Percentiles rank a stretch among this genome's conserved stretches.
phyloP scores from a whole-genome alignment of 2,797 vertebrate species.

The Periophthalmus magnuspinnatus region DNA sequence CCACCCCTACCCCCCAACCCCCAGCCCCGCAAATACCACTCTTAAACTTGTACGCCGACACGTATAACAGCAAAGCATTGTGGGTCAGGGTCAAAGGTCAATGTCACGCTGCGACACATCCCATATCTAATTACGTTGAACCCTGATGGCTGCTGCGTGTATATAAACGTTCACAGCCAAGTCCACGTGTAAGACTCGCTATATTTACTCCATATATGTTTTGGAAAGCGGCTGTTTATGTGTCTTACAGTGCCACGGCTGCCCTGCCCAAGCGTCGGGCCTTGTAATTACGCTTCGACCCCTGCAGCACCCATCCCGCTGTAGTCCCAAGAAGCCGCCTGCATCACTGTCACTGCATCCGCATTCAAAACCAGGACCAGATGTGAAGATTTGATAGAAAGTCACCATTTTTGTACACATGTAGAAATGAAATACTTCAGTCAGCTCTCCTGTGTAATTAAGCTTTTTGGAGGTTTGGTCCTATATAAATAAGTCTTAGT shows the following conservation, averaged over 20 bases:
- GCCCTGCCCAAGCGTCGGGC: slow-evolving; percentile 38
- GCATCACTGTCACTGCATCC: slow-evolving; percentile 22
- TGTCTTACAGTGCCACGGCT: slow-evolving; percentile 23
- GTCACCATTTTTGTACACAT: slow-evolving; percentile 21
- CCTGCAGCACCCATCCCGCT: slow-evolving; percentile 24
- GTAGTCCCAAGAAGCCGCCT: slow-evolving; percentile 12
- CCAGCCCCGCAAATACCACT: slow-evolving; percentile 23
- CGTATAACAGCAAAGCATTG: slow-evolving; percentile 32
- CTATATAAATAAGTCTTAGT: not conserved
- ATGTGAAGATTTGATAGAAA: slow-evolving; percentile 32
- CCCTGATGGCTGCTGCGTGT: slow-evolving; percentile 7
- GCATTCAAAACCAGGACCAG: slow-evolving; percentile 37
- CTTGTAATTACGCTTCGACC: slow-evolving; percentile 60
- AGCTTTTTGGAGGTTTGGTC: not conserved
- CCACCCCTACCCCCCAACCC: slow-evolving; percentile 1
- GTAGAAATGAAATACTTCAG: slow-evolving; percentile 12
- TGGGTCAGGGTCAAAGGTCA: slow-evolving; percentile 52
- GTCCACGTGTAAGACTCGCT: slow-evolving; percentile 17
- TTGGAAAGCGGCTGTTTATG: slow-evolving; percentile 30
- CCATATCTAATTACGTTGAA: slow-evolving; percentile 52
- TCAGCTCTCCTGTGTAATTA: not conserved
- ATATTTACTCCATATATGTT: slow-evolving; percentile 41
- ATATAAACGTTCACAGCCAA: slow-evolving; percentile 26
- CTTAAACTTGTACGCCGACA: slow-evolving; percentile 24
- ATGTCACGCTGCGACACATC: slow-evolving; percentile 56